Conservation (phyloP, 2,113 vertebrate species). For the Pyrgilauda ruficollis region DNA sequence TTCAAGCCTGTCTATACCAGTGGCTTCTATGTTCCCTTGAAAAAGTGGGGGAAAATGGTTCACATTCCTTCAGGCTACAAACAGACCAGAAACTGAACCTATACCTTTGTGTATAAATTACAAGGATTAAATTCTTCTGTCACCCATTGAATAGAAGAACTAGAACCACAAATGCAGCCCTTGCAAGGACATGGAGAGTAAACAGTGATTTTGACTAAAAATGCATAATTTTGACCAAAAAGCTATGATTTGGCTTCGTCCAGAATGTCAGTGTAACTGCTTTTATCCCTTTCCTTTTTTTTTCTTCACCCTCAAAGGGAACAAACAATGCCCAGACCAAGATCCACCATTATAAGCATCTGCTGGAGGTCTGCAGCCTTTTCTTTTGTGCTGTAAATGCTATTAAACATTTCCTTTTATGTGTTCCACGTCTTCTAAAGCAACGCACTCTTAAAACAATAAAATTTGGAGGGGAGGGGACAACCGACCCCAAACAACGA, state of each 20-base stretch:
- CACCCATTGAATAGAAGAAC: neutral
- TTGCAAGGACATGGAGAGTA: neutral
- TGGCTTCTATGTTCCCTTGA: neutral
- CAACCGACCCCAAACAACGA: neutral
- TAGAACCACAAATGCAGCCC: neutral
- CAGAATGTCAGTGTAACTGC: neutral
- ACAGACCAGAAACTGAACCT: neutral
- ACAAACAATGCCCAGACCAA: neutral
- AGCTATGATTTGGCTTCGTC: neutral
- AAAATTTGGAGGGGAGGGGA: neutral
- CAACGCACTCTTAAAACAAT: neutral
- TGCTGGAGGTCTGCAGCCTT: neutral
- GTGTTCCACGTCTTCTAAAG: neutral
- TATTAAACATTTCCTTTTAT: constrained; percentile 43
- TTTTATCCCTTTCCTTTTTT: neutral
- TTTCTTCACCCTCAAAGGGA: neutral
- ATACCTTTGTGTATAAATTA: neutral
- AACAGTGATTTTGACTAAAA: neutral
- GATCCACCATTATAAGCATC: neutral
- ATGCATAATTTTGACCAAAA: neutral
- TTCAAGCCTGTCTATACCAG: neutral
- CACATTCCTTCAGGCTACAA: neutral
- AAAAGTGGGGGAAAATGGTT: neutral
- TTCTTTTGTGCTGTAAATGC: neutral
- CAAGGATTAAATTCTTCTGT: neutral